phyloP scores from a whole-genome alignment of 2,888 invertebrate genomes.

The Tortrix viridana region DNA sequence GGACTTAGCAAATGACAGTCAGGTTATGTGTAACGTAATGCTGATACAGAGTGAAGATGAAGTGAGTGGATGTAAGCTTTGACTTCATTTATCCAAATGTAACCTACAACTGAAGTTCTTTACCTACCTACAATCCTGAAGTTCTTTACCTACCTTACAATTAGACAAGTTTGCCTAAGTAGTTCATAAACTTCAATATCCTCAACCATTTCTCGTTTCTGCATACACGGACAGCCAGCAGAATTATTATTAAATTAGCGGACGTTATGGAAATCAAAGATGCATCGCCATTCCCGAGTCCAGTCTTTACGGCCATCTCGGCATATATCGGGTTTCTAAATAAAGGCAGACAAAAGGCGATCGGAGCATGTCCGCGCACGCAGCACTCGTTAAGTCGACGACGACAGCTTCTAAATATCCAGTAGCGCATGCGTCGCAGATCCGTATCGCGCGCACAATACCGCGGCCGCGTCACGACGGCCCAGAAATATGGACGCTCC shows the following conservation, averaged over 20 bases:
- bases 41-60: too few species aligned
- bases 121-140: too few species aligned
- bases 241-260: conserved; percentile 37
- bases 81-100: too few species aligned
- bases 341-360: conserved; percentile 69
- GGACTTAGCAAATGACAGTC: too few species aligned
- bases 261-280: conserved; percentile 32
- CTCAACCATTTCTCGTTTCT: neutral
- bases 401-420: conserved; percentile 80
- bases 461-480: conserved; percentile 78
- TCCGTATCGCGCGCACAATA: conserved; percentile 82
- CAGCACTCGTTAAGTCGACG: conserved; percentile 78
- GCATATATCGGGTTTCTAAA: conserved; percentile 53
- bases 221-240: conserved; percentile 17
- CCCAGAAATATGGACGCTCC: conserved; percentile 79
- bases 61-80: too few species aligned
- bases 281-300: conserved; percentile 17
- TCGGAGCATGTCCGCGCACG: conserved; percentile 69
- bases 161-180: too few species aligned
- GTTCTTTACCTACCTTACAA: too few species aligned
- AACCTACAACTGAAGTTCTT: too few species aligned
- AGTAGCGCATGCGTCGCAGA: conserved; percentile 75
- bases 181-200: too few species aligned
- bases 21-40: too few species aligned
- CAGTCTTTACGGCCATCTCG: conserved; percentile 45